These are phyloP conservation scores for Ornithoptera priamus DNA, from an alignment of 2,888 invertebrate genomes.

Conservation along the genomic window DNA sequence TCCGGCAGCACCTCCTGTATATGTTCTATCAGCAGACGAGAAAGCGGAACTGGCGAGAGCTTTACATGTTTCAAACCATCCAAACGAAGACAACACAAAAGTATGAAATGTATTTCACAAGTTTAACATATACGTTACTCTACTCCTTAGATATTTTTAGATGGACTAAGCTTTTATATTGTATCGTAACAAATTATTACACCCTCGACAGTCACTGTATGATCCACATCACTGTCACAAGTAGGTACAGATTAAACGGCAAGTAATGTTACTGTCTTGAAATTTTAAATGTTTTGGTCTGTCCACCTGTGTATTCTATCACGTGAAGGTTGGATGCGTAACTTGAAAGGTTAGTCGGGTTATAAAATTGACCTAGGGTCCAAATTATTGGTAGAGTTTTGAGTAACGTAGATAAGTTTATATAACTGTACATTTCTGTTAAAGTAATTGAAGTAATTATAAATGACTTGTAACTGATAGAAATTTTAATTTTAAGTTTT, in stretches of 20 bases:
- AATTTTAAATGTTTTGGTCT: no score
- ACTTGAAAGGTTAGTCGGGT: conserved; percentile 43
- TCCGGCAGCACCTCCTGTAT: conserved; percentile 83
- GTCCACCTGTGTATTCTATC: no score
- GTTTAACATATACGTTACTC: conserved; percentile 35
- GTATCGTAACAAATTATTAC: no score
- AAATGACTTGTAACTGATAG: conserved; percentile 9
- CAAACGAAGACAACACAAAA: conserved; percentile 50
- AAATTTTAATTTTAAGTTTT: conserved; percentile 12
- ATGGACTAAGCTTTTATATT: neutral
- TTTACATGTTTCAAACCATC: conserved; percentile 57
- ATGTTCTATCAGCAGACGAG: conserved; percentile 84
- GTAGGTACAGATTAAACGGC: no score
- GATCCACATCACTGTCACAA: no score
- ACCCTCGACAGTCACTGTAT: no score
- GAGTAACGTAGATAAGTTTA: conserved; percentile 48
- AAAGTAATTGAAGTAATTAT: conserved; percentile 31
- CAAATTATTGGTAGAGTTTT: conserved; percentile 55
- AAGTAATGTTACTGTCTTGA: no score
- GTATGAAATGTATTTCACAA: conserved; percentile 42
- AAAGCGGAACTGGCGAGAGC: conserved; percentile 77
- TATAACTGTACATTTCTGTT: conserved; percentile 31
- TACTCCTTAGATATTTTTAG: conserved; percentile 8
- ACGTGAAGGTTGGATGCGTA: neutral
- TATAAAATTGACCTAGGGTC: conserved; percentile 52